Evolutionary conservation across 2,888 invertebrate species (phyloP), one percentile per base, ranked within the genome.

Genomic region (Acanthoscelides obtectus): DNA sequence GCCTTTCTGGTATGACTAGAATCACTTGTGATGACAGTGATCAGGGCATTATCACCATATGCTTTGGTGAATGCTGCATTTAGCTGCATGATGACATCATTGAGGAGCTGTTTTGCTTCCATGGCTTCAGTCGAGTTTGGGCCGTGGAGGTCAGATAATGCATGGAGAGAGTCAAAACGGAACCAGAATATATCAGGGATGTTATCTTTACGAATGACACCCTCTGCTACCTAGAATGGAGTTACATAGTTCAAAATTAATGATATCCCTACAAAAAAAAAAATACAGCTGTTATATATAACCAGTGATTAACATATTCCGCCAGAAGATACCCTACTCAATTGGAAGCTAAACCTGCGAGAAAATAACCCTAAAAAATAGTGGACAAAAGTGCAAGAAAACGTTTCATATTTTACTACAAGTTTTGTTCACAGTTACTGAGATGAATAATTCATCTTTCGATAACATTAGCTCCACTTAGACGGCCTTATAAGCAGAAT

Each of bases 171-270:
- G 66, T 87, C 85, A 76, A 92, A 86, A 73, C 90, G 89, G 77
- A 93, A 87, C 90, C 91, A 90, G 82, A 88, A 91, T 78, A 91
- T 87, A 82, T 92, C 91, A 69, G 91, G 87, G 69, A 88, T 84
- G 71, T 88, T 87, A 80, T 92, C 90, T 68, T 87, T 83, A 68
- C 83, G 83, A 6, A 89, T 81, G 0, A 82, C 86, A 66, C 88
- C 88, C 71, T 84, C 81, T 70, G 86, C 77, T 69, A 80, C 71
- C 78, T 79, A 45, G 22, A 71, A 70, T 70, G n/a, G n/a, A n/a
- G n/a, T n/a, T n/a, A n/a, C n/a, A 71, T n/a, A n/a, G n/a, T n/a
- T n/a, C n/a, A n/a, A n/a, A n/a, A n/a, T n/a, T n/a, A n/a, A n/a
- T n/a, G n/a, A n/a, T n/a, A n/a, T n/a, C n/a, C n/a, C n/a, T n/a